Conservation (phyloP, 2,888 invertebrate species). For the Physocephala rufipes region DNA sequence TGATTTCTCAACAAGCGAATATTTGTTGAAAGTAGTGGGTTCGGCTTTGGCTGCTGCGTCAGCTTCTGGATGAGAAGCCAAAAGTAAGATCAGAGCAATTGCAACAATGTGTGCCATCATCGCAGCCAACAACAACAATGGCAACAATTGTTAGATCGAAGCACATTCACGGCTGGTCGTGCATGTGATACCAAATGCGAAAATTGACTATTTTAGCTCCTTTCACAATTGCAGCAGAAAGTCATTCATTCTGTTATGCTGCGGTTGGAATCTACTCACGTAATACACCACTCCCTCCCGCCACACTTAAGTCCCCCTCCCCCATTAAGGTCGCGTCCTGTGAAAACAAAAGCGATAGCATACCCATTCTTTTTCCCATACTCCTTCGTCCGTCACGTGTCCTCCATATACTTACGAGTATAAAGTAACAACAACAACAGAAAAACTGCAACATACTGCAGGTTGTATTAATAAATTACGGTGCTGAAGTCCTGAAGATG, state of each 20-base stretch:
- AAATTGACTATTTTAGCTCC: slow-evolving; percentile 14
- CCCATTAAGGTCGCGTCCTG: neutral
- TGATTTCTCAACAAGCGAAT: no score
- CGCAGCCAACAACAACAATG: neutral
- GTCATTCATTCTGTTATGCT: neutral
- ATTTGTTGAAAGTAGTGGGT: neutral
- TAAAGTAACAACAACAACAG: neutral
- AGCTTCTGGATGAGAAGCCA: neutral
- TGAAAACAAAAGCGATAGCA: neutral
- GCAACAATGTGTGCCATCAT: neutral
- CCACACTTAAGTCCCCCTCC: neutral
- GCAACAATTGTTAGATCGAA: neutral
- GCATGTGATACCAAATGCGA: slow-evolving; percentile 15
- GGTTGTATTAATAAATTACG: slow-evolving; percentile 23
- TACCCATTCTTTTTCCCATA: no score
- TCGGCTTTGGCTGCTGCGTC: neutral
- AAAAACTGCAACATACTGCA: slow-evolving; percentile 2
- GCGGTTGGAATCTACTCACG: slow-evolving; percentile 2
- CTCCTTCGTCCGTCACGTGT: no score
- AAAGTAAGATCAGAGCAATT: neutral
- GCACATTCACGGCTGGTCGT: neutral
- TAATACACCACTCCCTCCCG: neutral
- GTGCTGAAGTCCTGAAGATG: neutral
- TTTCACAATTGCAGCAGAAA: neutral
- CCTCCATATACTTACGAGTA: no score